Evolutionary conservation across 2,797 vertebrate species (phyloP).

Genomic region (Synanceia verrucosa): DNA sequence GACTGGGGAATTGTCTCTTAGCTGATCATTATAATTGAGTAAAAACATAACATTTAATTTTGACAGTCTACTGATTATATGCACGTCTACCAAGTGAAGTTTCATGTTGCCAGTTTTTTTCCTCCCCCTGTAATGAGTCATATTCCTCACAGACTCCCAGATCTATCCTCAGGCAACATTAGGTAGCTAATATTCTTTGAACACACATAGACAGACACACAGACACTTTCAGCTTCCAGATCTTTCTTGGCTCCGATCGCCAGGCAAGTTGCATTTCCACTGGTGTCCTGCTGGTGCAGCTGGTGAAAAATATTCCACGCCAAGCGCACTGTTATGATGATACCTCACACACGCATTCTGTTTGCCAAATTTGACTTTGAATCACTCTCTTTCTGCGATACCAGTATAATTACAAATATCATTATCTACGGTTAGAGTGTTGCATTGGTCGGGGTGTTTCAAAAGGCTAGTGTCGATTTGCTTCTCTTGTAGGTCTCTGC

Average conservation of each 20-base stretch:
- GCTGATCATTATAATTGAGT: background rate
- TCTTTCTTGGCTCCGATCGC: conserved; percentile 65
- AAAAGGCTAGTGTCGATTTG: conserved; percentile 17
- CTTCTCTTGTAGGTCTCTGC: background rate
- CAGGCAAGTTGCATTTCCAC: conserved; percentile 69
- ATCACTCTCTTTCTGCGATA: conserved; percentile 51
- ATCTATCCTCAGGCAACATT: conserved; percentile 39
- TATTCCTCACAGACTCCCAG: conserved; percentile 6
- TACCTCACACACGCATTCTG: conserved; percentile 58
- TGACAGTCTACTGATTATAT: background rate
- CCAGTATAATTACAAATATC: conserved; percentile 55
- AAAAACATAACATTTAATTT: conserved; percentile 15
- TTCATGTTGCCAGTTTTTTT: conserved; percentile 1
- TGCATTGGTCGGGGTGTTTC: conserved; percentile 15
- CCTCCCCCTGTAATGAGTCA: conserved; percentile 23
- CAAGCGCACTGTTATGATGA: conserved; percentile 61
- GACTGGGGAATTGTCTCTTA: background rate
- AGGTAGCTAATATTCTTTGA: conserved; percentile 42
- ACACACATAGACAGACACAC: conserved; percentile 42
- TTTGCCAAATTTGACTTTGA: conserved; percentile 66
- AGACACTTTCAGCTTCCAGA: conserved; percentile 53
- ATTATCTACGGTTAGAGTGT: conserved; percentile 16
- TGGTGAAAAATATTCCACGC: conserved; percentile 62
- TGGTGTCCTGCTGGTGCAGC: conserved; percentile 75
- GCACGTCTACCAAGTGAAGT: background rate